These are phyloP conservation scores for Antrozous pallidus DNA, from an alignment of 2,797 vertebrate genomes.

Conservation along the genomic window DNA sequence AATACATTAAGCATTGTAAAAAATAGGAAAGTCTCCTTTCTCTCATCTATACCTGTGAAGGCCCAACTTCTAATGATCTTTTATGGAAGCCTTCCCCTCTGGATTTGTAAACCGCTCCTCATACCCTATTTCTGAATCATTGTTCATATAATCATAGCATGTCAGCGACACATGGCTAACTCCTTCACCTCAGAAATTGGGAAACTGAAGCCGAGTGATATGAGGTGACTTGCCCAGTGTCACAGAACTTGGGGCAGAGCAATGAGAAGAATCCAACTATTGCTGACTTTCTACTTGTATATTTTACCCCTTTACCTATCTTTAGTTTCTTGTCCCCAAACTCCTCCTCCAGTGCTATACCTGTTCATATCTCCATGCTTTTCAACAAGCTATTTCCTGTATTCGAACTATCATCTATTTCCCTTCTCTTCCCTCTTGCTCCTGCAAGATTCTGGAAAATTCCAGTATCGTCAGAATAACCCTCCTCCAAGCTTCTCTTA, in stretches of 20 bases:
- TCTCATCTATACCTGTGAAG: not conserved
- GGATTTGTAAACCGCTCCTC: not conserved
- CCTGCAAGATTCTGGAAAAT: not conserved
- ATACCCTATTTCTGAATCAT: not conserved
- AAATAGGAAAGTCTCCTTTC: not conserved
- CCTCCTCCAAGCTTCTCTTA: not conserved
- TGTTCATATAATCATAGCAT: not conserved
- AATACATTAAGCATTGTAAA: not conserved
- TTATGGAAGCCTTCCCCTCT: not conserved
- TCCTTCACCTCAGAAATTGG: not conserved
- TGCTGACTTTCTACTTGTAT: not conserved
- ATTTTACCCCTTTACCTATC: not conserved
- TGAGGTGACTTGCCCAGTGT: not conserved
- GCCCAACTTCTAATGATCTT: not conserved
- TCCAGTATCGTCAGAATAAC: not conserved
- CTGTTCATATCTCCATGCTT: not conserved
- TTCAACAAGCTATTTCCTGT: not conserved
- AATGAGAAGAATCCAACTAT: not conserved
- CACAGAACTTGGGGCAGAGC: not conserved
- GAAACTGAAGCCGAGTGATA: not conserved
- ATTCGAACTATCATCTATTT: not conserved
- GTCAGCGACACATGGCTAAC: not conserved
- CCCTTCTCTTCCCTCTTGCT: not conserved
- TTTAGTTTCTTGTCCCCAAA: not conserved
- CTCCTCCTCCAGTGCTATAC: not conserved